Evolutionary conservation across 1,140 invertebrate genomes (phyloP).

Genomic region (Copidosoma floridanum): DNA sequence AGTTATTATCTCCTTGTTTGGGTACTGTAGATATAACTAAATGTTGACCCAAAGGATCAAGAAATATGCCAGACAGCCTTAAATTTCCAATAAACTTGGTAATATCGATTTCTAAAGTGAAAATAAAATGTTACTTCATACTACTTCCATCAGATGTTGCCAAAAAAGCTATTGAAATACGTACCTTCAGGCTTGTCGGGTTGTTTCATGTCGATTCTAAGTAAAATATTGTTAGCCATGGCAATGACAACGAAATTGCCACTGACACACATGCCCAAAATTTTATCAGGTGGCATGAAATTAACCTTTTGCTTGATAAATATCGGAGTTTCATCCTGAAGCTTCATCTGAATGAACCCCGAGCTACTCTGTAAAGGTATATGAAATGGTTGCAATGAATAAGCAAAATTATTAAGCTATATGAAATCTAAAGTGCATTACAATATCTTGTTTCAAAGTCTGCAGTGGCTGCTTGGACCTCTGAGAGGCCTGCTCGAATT

Average conservation of each 20-base stretch:
- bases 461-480: slow-evolving; percentile 46
- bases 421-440: slow-evolving; percentile 28
- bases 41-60: slow-evolving; percentile 86
- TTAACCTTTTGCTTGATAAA: slow-evolving; percentile 78
- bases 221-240: slow-evolving; percentile 78
- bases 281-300: slow-evolving; percentile 72
- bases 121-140: slow-evolving; percentile 11
- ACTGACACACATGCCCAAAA: slow-evolving; percentile 77
- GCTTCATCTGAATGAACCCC: slow-evolving; percentile 68
- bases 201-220: slow-evolving; percentile 79
- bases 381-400: neutral
- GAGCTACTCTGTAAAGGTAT: slow-evolving; percentile 54
- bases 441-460: slow-evolving; percentile 54
- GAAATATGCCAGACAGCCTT: slow-evolving; percentile 71
- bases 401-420: slow-evolving; percentile 18
- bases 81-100: slow-evolving; percentile 63
- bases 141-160: too few relatives aligned
- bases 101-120: slow-evolving; percentile 60
- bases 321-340: slow-evolving; percentile 71
- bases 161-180: neutral
- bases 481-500: slow-evolving; percentile 74
- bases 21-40: slow-evolving; percentile 73
- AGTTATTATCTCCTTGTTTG: slow-evolving; percentile 61
- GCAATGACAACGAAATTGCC: slow-evolving; percentile 82
- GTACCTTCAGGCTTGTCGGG: slow-evolving; percentile 77